Percentiles rank a stretch among this genome's conserved stretches.
phyloP scores from a whole-genome alignment of 2,888 invertebrate genomes.

The Archaeoteleia sp. region DNA sequence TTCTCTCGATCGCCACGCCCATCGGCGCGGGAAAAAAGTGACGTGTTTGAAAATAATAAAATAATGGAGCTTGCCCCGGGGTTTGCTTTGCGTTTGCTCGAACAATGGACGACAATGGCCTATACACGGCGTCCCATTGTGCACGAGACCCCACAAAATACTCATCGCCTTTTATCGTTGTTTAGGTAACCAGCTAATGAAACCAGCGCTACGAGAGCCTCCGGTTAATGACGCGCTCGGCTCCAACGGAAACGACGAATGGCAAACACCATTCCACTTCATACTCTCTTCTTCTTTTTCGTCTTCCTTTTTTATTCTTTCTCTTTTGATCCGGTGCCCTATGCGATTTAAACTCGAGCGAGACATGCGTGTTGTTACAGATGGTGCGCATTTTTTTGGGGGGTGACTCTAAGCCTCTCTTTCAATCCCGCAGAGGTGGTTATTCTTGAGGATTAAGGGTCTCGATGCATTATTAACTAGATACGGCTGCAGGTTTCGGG shows the following conservation, averaged over 20 bases:
- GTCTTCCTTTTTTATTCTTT: conserved; percentile 24
- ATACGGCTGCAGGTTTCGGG: conserved; percentile 62
- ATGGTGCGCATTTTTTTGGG: conserved; percentile 62
- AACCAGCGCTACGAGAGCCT: conserved; percentile 53
- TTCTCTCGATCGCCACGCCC: conserved; percentile 65
- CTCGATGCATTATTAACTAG: conserved; percentile 70
- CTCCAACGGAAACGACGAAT: conserved; percentile 70
- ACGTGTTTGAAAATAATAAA: conserved; percentile 74
- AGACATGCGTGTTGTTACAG: conserved; percentile 71
- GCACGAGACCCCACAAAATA: conserved; percentile 71
- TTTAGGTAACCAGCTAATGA: conserved; percentile 70
- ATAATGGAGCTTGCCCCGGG: conserved; percentile 64
- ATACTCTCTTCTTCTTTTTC: conserved; percentile 39
- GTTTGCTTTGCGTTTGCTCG: conserved; percentile 61
- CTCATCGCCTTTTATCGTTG: conserved; percentile 74
- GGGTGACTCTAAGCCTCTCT: conserved; percentile 53
- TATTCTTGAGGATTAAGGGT: conserved; percentile 69
- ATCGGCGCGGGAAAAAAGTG: conserved; percentile 62
- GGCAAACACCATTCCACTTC: conserved; percentile 45
- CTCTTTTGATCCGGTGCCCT: conserved; percentile 23
- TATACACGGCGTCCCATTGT: conserved; percentile 68
- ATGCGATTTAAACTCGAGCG: conserved; percentile 54
- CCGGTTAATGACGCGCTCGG: conserved; percentile 62
- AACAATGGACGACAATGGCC: conserved; percentile 67
- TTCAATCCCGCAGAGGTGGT: conserved; percentile 55